These are phyloP conservation scores for Timema podura DNA, from an alignment of 2,888 invertebrate species.

Conservation along the genomic window DNA sequence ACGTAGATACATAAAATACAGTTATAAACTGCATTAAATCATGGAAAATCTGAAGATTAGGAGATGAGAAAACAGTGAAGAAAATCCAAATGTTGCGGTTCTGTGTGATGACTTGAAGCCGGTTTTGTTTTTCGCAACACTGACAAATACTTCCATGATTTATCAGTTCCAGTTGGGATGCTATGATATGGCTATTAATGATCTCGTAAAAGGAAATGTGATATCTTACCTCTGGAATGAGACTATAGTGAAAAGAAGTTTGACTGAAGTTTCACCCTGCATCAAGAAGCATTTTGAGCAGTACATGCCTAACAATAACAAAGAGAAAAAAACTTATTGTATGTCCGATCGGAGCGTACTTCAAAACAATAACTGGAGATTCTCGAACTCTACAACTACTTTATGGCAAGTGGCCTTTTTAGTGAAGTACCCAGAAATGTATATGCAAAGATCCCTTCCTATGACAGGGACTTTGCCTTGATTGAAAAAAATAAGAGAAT, in stretches of 20 bases:
- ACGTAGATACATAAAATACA: not conserved
- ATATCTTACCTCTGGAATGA: not conserved
- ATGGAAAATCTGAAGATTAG: too few species aligned
- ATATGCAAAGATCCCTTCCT: not conserved
- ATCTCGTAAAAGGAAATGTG: not conserved
- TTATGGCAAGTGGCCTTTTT: not conserved
- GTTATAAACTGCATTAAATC: not conserved
- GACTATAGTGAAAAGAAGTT: not conserved
- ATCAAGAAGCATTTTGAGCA: too few species aligned
- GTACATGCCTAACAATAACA: not conserved
- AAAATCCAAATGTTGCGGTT: not conserved
- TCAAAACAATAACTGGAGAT: not conserved
- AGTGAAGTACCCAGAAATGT: not conserved
- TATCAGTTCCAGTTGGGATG: not conserved
- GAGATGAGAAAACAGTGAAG: not conserved
- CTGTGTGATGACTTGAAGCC: slow-evolving; percentile 1
- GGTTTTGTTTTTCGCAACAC: not conserved
- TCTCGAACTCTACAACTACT: slow-evolving; percentile 2
- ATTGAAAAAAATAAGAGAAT: not conserved
- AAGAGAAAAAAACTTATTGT: not conserved
- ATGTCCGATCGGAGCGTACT: not conserved
- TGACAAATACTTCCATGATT: not conserved
- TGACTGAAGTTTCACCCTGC: not conserved
- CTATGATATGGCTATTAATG: not conserved
- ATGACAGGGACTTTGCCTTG: not conserved